These are phyloP conservation scores for Coronaproctus castanopsis DNA, from an alignment of 2,888 invertebrate genomes.

Conservation along the genomic window DNA sequence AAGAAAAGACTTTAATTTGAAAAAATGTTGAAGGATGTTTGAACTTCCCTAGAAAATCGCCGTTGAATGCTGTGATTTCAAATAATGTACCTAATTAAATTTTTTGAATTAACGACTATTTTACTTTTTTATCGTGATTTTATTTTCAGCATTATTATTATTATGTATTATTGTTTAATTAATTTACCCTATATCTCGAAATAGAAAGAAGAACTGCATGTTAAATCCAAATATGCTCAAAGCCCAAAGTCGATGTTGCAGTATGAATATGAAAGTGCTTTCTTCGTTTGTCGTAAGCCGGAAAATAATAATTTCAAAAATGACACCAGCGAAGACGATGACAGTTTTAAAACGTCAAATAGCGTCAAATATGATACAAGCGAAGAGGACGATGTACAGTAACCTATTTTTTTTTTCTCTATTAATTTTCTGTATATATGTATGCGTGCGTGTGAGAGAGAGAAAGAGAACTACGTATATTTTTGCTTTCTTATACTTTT, in stretches of 20 bases:
- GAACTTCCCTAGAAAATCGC: too few species aligned
- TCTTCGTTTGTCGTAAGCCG: slow-evolving; percentile 75
- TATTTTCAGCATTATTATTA: neutral
- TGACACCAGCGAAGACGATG: neutral
- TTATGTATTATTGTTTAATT: neutral
- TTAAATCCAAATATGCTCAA: slow-evolving; percentile 77
- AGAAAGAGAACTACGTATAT: too few species aligned
- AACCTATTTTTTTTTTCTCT: neutral
- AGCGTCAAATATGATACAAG: neutral
- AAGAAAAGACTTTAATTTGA: too few species aligned
- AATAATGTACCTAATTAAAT: too few species aligned
- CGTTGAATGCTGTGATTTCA: too few species aligned
- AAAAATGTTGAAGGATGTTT: too few species aligned
- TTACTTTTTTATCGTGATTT: neutral
- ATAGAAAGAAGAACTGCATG: slow-evolving; percentile 56
- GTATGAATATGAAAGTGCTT: slow-evolving; percentile 77
- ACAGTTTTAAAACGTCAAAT: neutral
- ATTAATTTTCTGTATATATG: neutral
- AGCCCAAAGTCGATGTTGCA: slow-evolving; percentile 82
- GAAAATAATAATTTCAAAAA: neutral
- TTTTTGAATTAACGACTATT: too few species aligned
- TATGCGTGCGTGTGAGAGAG: too few species aligned
- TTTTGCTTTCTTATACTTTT: too few species aligned
- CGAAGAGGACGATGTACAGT: neutral
- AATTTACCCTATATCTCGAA: too few species aligned